Base-by-base conservation (phyloP, 2,797 vertebrate genomes). In the Macrochelys suwanniensis region DNA sequence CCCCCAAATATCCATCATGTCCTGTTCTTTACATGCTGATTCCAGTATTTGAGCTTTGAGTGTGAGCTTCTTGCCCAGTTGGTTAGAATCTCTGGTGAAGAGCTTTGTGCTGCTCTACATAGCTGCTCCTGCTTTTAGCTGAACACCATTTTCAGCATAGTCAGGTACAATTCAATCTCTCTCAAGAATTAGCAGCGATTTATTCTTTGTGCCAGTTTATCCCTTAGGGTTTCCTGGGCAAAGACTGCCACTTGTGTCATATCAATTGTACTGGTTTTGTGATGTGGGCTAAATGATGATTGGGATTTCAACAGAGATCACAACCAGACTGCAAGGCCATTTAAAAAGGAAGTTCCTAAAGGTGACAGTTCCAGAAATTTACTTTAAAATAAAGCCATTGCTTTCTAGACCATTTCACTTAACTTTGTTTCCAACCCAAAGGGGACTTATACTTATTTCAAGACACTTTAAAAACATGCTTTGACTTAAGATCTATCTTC, bases 141-240 rank as follows among this genome's bases (percentile, higher is more conserved):
- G 79, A 5, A 57, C 33, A 74, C 50, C 53, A 81, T 15, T 77
- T 49, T 7, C n/a, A 77, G 45, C 42, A 77, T 3, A 28, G 26
- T 47, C 13, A 92, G 84, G 9, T 31, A 6, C n/a, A 53, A 89
- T 89, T 25, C 25, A 80, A 74, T 53, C 93, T 94, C 80, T 80
- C 45, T 91, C 84, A 83, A 17, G 26, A 31, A 77, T 83, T 94
- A 89, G 57, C 88, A 96, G 90, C 49, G 21, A 56, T 17, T 47
- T 12, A 17, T 89, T 15, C 25, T 89, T 93, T 53, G 71, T 42
- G 81, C 3, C n/a, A 71, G 17, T 71, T 71, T 37, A 42, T 71
- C 19, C 5, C 82, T 89, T 84, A 53, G 23, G 50, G 84, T 65
- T 88, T 97, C 93, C 89, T 93, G 13, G 83, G 31, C 28, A 65